These are phyloP conservation scores for Leptobrachium ailaonicum DNA, from an alignment of 2,113 vertebrate species.

Conservation along the genomic window DNA sequence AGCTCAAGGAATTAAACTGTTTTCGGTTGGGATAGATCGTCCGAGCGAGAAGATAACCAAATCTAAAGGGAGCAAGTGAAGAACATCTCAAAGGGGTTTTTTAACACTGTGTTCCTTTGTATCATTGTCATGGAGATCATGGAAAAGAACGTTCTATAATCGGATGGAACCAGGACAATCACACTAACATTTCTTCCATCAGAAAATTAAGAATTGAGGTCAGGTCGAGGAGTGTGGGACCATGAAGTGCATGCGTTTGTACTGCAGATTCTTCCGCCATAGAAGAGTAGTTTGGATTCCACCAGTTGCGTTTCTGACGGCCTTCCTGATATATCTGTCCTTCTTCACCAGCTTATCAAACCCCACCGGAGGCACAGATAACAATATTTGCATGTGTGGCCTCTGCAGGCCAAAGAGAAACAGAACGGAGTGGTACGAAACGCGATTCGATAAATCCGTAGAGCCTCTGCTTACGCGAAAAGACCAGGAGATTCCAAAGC, in stretches of 20 bases:
- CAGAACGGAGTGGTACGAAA: constrained; percentile 66
- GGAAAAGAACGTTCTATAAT: neutral
- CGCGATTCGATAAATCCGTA: constrained; percentile 58
- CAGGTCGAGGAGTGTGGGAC: neutral
- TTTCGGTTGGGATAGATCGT: too few relatives aligned
- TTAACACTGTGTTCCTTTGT: too few relatives aligned
- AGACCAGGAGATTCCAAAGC: constrained; percentile 53
- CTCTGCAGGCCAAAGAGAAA: constrained; percentile 52
- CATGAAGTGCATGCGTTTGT: constrained; percentile 17
- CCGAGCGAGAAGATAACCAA: too few relatives aligned
- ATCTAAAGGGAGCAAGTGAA: too few relatives aligned
- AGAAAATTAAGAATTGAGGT: too few relatives aligned
- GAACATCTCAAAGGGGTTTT: too few relatives aligned
- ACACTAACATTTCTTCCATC: too few relatives aligned
- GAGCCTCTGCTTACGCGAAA: constrained; percentile 57
- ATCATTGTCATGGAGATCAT: neutral
- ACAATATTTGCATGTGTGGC: neutral
- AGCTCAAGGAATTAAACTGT: too few relatives aligned
- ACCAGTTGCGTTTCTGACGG: constrained; percentile 43
- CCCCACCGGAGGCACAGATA: neutral
- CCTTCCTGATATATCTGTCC: constrained; percentile 43
- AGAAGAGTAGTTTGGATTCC: neutral
- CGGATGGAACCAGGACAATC: neutral
- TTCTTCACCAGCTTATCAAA: neutral
- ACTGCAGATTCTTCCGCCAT: constrained; percentile 10